A percentile compares a stretch with the other conserved stretches of the same genome.
Conservation (phyloP, 2,113 vertebrate genomes). For the Macrotus californicus region DNA sequence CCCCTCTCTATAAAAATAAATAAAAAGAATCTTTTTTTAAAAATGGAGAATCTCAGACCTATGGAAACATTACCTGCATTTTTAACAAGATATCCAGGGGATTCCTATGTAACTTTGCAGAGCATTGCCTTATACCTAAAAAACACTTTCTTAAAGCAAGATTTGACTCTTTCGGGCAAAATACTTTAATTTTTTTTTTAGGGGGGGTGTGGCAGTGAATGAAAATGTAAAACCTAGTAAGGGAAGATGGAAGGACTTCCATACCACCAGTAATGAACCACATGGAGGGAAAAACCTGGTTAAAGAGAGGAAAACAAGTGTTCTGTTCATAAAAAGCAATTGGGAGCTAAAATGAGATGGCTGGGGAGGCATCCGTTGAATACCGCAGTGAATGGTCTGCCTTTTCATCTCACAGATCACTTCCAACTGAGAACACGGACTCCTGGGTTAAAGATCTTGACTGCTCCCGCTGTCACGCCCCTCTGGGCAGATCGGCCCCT, state of each 20-base stretch:
- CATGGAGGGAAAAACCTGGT: neutral
- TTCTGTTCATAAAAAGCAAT: neutral
- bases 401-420: neutral
- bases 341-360: neutral
- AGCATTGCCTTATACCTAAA: neutral
- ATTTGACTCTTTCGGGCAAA: neutral
- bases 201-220: neutral
- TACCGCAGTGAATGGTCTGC: neutral
- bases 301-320: neutral
- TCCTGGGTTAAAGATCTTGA: neutral
- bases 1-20: too few species aligned
- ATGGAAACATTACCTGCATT: neutral
- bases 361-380: neutral
- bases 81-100: neutral
- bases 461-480: neutral
- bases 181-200: neutral
- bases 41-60: neutral
- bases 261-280: neutral
- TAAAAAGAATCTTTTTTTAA: neutral
- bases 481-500: neutral
- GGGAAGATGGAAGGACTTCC: neutral
- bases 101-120: neutral
- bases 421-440: neutral
- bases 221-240: neutral
- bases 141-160: neutral